A percentile compares a stretch with the other conserved stretches of the same genome.
Evolutionary conservation across 2,113 vertebrate genomes (phyloP).

Genomic region (Megaceryle torquata): DNA sequence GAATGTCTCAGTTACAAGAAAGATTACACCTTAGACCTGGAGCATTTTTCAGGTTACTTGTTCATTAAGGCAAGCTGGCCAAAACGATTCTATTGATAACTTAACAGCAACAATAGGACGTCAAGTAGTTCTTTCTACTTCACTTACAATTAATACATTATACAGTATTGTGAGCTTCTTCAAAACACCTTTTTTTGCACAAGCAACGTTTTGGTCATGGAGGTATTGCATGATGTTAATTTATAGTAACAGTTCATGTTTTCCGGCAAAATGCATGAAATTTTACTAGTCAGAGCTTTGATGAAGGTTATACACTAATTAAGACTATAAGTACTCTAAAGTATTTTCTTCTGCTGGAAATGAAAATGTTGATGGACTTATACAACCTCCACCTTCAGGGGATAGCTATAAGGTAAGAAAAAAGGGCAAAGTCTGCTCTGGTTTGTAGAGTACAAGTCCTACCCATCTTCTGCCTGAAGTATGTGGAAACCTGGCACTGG

Average conservation of each 20-base stretch:
- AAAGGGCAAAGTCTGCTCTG: neutral
- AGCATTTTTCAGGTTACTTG: neutral
- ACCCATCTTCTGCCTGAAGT: neutral
- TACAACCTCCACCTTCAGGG: neutral
- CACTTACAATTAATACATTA: neutral
- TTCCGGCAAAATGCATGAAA: neutral
- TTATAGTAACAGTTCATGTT: neutral
- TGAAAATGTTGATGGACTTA: neutral
- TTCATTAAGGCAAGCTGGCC: neutral
- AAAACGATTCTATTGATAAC: neutral
- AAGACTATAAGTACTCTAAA: neutral
- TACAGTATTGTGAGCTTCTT: neutral
- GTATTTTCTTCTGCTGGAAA: neutral
- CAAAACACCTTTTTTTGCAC: neutral
- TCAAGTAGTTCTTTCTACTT: neutral
- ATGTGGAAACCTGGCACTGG: neutral
- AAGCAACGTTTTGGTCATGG: neutral
- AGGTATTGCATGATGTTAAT: neutral
- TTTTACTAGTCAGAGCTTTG: neutral
- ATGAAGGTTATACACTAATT: neutral
- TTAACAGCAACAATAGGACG: neutral
- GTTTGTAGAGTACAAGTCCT: neutral
- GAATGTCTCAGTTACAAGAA: neutral
- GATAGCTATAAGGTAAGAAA: neutral
- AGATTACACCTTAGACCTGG: neutral